These are phyloP conservation scores for Dromaius novaehollandiae DNA, from an alignment of 2,113 vertebrate genomes.

Conservation along the genomic window DNA sequence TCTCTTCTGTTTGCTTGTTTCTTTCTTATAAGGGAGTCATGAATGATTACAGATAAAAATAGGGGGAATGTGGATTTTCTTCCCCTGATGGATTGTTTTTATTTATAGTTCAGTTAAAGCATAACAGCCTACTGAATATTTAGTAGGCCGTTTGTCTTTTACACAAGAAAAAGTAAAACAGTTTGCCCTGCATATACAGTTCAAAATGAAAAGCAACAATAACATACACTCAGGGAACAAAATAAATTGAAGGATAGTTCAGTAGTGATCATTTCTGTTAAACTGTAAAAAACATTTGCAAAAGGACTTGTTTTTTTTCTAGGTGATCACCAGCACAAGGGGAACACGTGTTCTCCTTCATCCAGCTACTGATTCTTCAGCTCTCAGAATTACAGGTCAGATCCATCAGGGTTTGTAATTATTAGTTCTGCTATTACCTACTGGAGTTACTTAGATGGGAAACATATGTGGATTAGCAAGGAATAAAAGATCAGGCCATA, in stretches of 20 bases:
- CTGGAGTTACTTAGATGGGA: neutral
- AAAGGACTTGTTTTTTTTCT: neutral
- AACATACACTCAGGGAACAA: neutral
- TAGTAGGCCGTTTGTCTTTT: neutral
- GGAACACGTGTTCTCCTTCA: neutral
- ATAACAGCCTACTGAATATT: neutral
- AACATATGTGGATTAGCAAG: neutral
- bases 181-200: neutral
- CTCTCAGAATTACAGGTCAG: neutral
- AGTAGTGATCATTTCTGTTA: neutral
- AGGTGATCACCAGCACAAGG: neutral
- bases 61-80: neutral
- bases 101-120: neutral
- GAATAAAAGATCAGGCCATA: neutral
- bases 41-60: neutral
- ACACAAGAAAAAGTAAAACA: neutral
- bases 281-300: neutral
- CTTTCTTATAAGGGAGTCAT: neutral
- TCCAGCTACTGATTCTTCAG: neutral
- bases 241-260: neutral
- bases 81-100: neutral
- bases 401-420: neutral
- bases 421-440: neutral
- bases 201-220: neutral
- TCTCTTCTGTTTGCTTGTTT: neutral